These are phyloP conservation scores for Drosophila malerkotliana DNA, from an alignment of 1,140 invertebrate genomes.

Conservation along the genomic window DNA sequence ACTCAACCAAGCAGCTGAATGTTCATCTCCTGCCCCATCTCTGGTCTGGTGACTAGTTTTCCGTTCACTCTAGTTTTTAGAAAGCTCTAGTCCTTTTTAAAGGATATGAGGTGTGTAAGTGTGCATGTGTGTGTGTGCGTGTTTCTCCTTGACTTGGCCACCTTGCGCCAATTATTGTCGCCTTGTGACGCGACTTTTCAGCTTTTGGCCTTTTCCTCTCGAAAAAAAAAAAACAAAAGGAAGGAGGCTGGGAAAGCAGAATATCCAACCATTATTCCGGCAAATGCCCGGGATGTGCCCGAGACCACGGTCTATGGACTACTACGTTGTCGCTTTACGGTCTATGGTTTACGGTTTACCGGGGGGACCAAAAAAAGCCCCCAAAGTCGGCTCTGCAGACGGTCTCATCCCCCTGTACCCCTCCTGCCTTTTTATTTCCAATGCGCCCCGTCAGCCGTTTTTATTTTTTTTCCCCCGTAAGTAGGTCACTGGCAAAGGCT, in stretches of 20 bases:
- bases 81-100: not conserved
- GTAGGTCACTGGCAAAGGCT: conserved; percentile 69
- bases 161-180: conserved; percentile 49
- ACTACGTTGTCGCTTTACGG: not conserved
- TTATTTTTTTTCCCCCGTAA: conserved; percentile 41
- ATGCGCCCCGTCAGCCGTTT: conserved; percentile 31
- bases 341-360: not conserved
- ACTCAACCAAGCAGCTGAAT: not conserved
- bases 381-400: conserved; percentile 1
- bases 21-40: not conserved
- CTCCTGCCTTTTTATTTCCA: not conserved
- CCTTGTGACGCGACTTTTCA: conserved; percentile 48
- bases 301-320: conserved; percentile 12
- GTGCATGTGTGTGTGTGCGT: conserved; percentile 11
- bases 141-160: conserved; percentile 41
- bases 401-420: not conserved
- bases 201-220: conserved; percentile 22
- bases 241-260: not conserved
- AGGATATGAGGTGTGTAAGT: conserved; percentile 6
- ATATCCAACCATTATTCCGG: not conserved
- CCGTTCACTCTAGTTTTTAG: not conserved
- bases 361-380: not conserved
- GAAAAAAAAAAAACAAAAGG: too few relatives aligned
- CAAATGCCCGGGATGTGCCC: conserved; percentile 55
- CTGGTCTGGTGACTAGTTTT: conserved; percentile 1